Conservation (phyloP, 2,888 invertebrate genomes). For the Eutolmus rufibarbis region DNA sequence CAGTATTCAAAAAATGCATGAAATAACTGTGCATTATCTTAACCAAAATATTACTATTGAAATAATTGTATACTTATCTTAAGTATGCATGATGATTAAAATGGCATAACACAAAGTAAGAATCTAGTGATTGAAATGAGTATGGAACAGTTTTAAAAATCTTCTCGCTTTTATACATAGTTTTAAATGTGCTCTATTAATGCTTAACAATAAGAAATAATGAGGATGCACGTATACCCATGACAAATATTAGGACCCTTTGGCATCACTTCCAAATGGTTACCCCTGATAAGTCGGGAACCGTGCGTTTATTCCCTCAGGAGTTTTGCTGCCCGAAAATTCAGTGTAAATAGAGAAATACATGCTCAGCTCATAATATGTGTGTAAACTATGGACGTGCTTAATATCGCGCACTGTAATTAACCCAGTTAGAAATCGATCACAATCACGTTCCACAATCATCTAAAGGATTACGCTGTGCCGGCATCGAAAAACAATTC, state of each 20-base stretch:
- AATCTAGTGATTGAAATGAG: too few relatives aligned
- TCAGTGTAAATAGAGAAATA: background rate
- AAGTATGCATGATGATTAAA: too few relatives aligned
- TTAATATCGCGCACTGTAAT: background rate
- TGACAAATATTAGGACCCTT: background rate
- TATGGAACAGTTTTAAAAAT: too few relatives aligned
- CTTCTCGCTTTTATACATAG: too few relatives aligned
- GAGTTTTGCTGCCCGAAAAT: background rate
- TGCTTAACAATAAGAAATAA: too few relatives aligned
- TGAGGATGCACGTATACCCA: background rate
- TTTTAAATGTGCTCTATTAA: too few relatives aligned
- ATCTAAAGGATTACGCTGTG: background rate
- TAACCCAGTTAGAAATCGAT: background rate
- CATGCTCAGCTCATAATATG: background rate
- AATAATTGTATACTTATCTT: too few relatives aligned
- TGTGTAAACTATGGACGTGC: background rate
- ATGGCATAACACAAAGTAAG: too few relatives aligned
- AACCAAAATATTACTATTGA: too few relatives aligned
- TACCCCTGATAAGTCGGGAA: background rate
- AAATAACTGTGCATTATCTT: too few relatives aligned
- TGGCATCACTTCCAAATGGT: background rate
- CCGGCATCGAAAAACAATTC: background rate
- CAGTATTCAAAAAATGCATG: too few relatives aligned
- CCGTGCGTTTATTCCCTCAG: background rate
- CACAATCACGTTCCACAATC: conserved; percentile 1